Conservation (phyloP, 2,888 invertebrate genomes). For the Hyposoter didymator region DNA sequence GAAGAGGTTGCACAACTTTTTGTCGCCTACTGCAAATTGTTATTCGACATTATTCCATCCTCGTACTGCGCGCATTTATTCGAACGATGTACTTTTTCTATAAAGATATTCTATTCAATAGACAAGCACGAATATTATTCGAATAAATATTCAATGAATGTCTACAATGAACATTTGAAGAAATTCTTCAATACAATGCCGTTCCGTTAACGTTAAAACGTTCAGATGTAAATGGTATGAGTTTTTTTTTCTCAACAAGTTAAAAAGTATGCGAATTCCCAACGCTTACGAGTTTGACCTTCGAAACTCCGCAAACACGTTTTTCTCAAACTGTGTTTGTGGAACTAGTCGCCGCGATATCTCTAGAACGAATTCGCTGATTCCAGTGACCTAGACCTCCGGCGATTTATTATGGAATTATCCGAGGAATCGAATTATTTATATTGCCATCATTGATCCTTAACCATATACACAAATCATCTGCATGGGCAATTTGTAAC, state of each 20-base stretch:
- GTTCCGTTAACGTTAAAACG: not conserved
- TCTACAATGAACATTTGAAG: not conserved
- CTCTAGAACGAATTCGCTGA: not conserved
- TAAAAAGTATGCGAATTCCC: not conserved
- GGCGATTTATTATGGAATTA: not conserved
- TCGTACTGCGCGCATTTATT: not conserved
- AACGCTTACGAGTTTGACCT: not conserved
- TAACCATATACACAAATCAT: not conserved
- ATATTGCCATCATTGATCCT: not conserved
- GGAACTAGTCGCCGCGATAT: not conserved
- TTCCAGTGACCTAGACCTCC: constrained; percentile 1
- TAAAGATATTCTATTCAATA: not conserved
- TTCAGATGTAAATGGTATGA: too few relatives aligned
- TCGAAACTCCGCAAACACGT: not conserved
- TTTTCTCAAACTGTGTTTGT: not conserved
- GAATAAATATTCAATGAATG: not conserved
- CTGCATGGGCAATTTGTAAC: too few relatives aligned
- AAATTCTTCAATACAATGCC: not conserved
- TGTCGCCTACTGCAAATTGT: constrained; percentile 6
- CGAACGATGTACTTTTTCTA: not conserved
- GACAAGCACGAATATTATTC: not conserved
- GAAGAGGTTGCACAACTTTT: constrained; percentile 2
- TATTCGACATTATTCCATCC: not conserved
- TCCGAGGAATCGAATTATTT: not conserved
- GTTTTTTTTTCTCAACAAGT: not conserved